A percentile compares a stretch with the other conserved stretches of the same genome.
phyloP scores from a whole-genome alignment of 2,888 invertebrate genomes.

The Melanostoma scalare region DNA sequence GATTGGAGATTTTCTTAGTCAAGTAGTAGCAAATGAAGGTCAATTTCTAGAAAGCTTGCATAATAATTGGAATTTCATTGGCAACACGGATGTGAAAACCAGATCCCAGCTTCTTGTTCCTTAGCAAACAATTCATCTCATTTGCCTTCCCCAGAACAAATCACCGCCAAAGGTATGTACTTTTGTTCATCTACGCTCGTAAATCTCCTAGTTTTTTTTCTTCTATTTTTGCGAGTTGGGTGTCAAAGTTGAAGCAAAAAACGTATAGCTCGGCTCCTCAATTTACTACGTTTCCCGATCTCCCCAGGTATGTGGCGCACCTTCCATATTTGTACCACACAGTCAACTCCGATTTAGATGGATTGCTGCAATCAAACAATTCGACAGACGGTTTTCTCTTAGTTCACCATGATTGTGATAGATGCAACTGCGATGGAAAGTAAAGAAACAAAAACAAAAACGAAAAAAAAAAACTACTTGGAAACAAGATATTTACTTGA shows the following conservation, averaged over 20 bases:
- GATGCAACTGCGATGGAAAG: constrained; percentile 51
- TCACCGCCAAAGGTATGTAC: too few species aligned
- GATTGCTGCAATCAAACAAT: constrained; percentile 72
- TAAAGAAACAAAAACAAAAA: constrained; percentile 1
- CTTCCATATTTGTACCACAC: constrained; percentile 61
- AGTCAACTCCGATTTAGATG: constrained; percentile 70
- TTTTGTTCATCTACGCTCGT: too few species aligned
- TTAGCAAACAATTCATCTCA: too few species aligned
- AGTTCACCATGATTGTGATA: constrained; percentile 48
- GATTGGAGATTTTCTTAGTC: too few species aligned
- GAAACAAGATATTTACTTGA: constrained; percentile 62
- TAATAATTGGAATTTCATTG: too few species aligned
- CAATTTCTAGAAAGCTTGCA: too few species aligned
- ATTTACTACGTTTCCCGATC: constrained; percentile 23
- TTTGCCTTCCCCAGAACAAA: too few species aligned
- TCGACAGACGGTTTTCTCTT: constrained; percentile 69
- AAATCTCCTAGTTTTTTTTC: too few species aligned
- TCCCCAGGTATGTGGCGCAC: constrained; percentile 57
- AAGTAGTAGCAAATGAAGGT: too few species aligned
- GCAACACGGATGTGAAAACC: too few species aligned
- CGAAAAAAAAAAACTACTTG: constrained; percentile 15
- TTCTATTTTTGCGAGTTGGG: background rate
- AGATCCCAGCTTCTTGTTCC: too few species aligned
- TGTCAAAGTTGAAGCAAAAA: constrained; percentile 27
- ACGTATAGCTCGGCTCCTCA: constrained; percentile 13